Conservation (phyloP, 37 sponge, comb jelly and placozoan species). For the Beroe ovata region DNA sequence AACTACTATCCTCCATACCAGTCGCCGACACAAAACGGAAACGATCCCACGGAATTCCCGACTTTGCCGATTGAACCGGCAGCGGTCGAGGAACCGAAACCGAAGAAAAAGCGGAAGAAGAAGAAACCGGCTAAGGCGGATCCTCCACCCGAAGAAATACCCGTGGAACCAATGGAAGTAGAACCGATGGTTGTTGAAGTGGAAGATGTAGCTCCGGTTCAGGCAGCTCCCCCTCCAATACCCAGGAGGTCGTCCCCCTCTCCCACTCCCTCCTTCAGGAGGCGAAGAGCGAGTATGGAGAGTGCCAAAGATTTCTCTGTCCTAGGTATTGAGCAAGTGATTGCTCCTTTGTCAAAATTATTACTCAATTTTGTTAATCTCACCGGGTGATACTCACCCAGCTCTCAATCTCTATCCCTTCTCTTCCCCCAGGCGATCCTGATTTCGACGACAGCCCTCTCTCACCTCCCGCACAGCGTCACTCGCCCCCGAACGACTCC, state of each 20-base stretch:
- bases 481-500: neutral
- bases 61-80: neutral
- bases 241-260: neutral
- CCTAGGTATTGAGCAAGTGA: conserved; percentile 30
- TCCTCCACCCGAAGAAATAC: neutral
- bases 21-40: neutral
- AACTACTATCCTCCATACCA: neutral
- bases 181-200: neutral
- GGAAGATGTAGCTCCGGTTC: neutral
- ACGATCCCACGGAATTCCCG: neutral
- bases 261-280: conserved; percentile 48
- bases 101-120: conserved; percentile 6
- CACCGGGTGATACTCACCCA: conserved; percentile 8
- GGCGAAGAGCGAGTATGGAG: conserved; percentile 48
- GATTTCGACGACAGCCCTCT: conserved; percentile 7
- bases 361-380: neutral
- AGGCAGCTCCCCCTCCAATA: neutral
- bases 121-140: conserved; percentile 1
- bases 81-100: conserved; percentile 16
- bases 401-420: too few species aligned
- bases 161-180: neutral
- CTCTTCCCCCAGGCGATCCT: conserved; percentile 42
- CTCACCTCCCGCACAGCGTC: neutral
- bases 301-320: conserved; percentile 62
- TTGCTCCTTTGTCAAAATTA: conserved; percentile 22